Evolutionary conservation across 2,113 vertebrate genomes (phyloP), one percentile per base, ranked within the genome.

Genomic region (Agelaius tricolor): DNA sequence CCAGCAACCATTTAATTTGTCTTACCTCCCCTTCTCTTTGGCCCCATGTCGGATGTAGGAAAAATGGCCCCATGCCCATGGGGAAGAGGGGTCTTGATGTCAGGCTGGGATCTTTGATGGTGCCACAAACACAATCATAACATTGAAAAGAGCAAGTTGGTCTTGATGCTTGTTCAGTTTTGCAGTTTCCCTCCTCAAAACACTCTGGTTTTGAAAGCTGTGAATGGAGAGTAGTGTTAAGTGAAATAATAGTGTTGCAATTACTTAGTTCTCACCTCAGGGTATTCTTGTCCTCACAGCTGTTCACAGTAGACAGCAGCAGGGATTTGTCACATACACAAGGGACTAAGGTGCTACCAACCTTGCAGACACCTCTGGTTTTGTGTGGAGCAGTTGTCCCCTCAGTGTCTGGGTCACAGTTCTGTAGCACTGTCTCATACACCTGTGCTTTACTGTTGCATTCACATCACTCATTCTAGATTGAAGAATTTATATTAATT

Each of bases 41-140:
- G 44, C 12, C 13, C 7, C 3, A 2, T 71, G 27, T 22, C 30
- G 15, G 13, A 26, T 17, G 13, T 22, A 57, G 30, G 35, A 84
- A 65, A 44, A 72, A 43, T 0, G 1, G 11, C 7, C 7, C 16
- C 14, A 15, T 31, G 33, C 18, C 33, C 18, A 2, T 2, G 4
- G 15, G 9, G 21, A 52, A 61, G 7, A 54, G 3, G 7, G 1
- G 1, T 33, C 7, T 3, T 47, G 11, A 11, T 57, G 7, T 43
- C 30, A 65, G 22, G 11, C 20, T 37, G 39, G 17, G 28, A 44
- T 62, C 41, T 66, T 78, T 66, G n/a, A 6, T 74, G 41, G 5
- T 78, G 9, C n/a, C 55, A 26, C 24, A 62, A 81, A 57, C 1
- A 3, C 4, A 61, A 35, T 8, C 5, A 30, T 46, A 16, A 9